These are phyloP conservation scores for Drosophila mojavensis DNA, from an alignment of 1,140 invertebrate species.

Conservation along the genomic window DNA sequence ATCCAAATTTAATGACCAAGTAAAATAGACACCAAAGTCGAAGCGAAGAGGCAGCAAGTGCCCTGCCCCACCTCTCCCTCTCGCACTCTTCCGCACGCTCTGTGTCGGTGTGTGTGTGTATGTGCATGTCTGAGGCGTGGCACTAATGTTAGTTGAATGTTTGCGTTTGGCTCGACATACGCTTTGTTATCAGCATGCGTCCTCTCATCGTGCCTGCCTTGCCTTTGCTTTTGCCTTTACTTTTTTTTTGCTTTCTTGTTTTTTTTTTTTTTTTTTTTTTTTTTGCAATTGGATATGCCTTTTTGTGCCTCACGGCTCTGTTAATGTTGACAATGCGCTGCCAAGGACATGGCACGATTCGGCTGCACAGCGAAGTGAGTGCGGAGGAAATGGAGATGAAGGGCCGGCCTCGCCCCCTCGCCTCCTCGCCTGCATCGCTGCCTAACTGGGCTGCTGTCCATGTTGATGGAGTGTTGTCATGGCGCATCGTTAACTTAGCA, in stretches of 20 bases:
- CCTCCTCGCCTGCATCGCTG: conserved; percentile 13
- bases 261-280: conserved; percentile 2
- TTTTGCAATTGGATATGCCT: conserved; percentile 82
- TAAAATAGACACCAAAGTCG: conserved; percentile 74
- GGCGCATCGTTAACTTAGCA: conserved; percentile 53
- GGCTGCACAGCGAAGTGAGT: background rate
- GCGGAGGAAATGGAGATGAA: conserved; percentile 1
- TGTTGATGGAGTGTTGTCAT: conserved; percentile 63
- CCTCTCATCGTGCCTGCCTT: conserved; percentile 8
- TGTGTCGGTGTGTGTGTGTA: background rate
- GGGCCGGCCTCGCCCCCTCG: background rate
- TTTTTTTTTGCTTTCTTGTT: background rate
- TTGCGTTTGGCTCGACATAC: conserved; percentile 47
- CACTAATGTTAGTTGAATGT: conserved; percentile 79
- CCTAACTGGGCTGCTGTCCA: conserved; percentile 46
- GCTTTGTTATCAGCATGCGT: conserved; percentile 79
- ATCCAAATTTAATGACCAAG: conserved; percentile 82
- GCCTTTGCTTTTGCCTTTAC: background rate
- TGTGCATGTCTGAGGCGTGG: conserved; percentile 56
- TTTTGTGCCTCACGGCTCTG: conserved; percentile 73
- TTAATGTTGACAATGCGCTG: conserved; percentile 77
- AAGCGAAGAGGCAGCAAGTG: conserved; percentile 40
- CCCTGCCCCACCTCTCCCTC: background rate
- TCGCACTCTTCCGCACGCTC: background rate
- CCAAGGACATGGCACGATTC: conserved; percentile 74